Evolutionary conservation across 2,113 vertebrate species (phyloP).

Genomic region (Sus scrofa): T2T-Sscrofa CM000828.6:70076001-70076500

Average conservation of each 20-base stretch:
- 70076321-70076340: slow-evolving; percentile 79
- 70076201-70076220: slow-evolving; percentile 80
- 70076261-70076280: slow-evolving; percentile 80
- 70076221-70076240: slow-evolving; percentile 74
- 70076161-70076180: slow-evolving; percentile 60
- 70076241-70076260: slow-evolving; percentile 83
- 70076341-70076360: slow-evolving; percentile 70
- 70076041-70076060: neutral
- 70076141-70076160: slow-evolving; percentile 58
- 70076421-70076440: slow-evolving; percentile 65
- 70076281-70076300: slow-evolving; percentile 86
- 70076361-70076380: slow-evolving; percentile 82
- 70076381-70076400: slow-evolving; percentile 82
- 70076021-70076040: neutral
- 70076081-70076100: neutral
- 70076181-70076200: slow-evolving; percentile 72
- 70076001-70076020: neutral
- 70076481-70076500: neutral
- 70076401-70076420: slow-evolving; percentile 83
- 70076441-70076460: slow-evolving; percentile 55
- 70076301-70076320: slow-evolving; percentile 85
- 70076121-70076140: slow-evolving; percentile 58
- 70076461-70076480: slow-evolving; percentile 19
- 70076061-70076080: neutral
- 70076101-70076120: slow-evolving; percentile 3